Evolutionary conservation across 2,797 vertebrate species (phyloP).

Genomic region (Naso thynnoides): DNA sequence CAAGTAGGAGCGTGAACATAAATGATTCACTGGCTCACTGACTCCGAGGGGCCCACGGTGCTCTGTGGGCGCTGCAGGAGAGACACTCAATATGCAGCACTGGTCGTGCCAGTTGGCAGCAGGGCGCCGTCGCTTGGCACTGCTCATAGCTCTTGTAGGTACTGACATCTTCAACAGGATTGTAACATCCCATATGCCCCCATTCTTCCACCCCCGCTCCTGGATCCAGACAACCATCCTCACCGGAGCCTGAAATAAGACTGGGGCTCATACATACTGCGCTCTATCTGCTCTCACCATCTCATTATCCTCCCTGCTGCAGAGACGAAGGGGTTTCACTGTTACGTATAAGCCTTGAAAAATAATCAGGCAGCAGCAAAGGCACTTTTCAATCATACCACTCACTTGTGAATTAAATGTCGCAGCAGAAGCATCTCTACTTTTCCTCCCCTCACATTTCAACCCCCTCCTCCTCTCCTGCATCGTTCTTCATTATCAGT

Average conservation of each 20-base stretch:
- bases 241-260: slow-evolving; percentile 74
- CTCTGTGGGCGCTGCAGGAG: slow-evolving; percentile 59
- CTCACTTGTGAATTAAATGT: slow-evolving; percentile 66
- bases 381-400: slow-evolving; percentile 62
- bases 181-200: slow-evolving; percentile 61
- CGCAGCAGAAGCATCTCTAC: slow-evolving; percentile 62
- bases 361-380: slow-evolving; percentile 58
- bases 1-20: slow-evolving; percentile 56
- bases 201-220: slow-evolving; percentile 40
- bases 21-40: slow-evolving; percentile 72
- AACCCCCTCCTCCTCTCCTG: slow-evolving; percentile 10
- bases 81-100: slow-evolving; percentile 60
- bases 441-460: slow-evolving; percentile 42
- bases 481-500: slow-evolving; percentile 58
- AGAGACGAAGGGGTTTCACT: slow-evolving; percentile 52
- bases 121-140: slow-evolving; percentile 63
- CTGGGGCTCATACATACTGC: slow-evolving; percentile 45
- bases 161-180: slow-evolving; percentile 76
- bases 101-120: slow-evolving; percentile 77
- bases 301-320: slow-evolving; percentile 71
- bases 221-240: slow-evolving; percentile 65
- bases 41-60: slow-evolving; percentile 50
- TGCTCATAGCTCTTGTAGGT: slow-evolving; percentile 61
- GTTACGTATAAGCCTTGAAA: slow-evolving; percentile 34
- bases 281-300: slow-evolving; percentile 62